Evolutionary conservation across 2,113 vertebrate genomes (phyloP), one percentile per base, ranked within the genome.

Genomic region (Bambusicola thoracicus): DNA sequence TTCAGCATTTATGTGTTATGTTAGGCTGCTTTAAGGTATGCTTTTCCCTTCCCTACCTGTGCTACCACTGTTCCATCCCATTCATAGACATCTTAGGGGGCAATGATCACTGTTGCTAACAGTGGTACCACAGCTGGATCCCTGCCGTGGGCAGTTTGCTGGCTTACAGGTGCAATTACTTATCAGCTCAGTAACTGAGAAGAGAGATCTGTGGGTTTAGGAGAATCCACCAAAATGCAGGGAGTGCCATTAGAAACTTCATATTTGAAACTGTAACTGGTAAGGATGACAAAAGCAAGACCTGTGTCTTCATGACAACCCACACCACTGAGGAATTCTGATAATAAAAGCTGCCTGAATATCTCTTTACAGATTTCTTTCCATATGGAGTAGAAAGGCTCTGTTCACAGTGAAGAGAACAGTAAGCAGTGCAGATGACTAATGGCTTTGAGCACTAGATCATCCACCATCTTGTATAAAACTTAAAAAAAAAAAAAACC

Each of bases 91-190:
- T 95, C 94, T 95, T 80, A 76, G 86, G 63, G 93, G 93, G 78
- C 92, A 96, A 85, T 93, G 89, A 94, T 96, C 92, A 84, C 81
- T 95, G 93, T 68, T 73, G 79, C 56, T 94, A 97, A 96, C 80
- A 89, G 96, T 84, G 91, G 91, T 92, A 95, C 88, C 89, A 92
- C 69, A 96, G 96, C 95, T 95, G 93, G 94, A 72, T 96, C 82
- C 83, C 93, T 93, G 81, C 87, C 91, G 85, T 41, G 84, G 92
- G 85, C 41, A 3, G 51, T 83, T 91, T 95, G 92, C 86, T 87
- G 81, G 93, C 89, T 94, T 94, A 85, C 92, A 89, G 81, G 90
- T 76, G 53, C 95, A 93, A 96, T 97, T 95, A 95, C 87, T 89
- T 93, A 48, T 90, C 85, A 95, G 82, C 62, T 97, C 88, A 80